Conservation (phyloP, 2,113 vertebrate species). For the Picathartes gymnocephalus region DNA sequence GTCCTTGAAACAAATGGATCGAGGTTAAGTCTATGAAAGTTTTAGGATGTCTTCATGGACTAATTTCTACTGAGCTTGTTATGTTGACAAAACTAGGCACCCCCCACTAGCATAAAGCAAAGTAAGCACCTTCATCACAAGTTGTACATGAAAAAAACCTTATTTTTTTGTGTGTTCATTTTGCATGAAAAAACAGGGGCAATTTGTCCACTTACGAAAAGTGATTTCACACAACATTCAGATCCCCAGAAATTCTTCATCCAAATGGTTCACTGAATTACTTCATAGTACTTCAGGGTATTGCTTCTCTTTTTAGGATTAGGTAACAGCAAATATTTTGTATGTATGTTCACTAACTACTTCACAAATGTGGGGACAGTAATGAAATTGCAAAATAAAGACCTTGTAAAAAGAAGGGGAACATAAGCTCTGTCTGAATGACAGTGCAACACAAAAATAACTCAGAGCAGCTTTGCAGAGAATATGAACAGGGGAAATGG, state of each 20-base stretch:
- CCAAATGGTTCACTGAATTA: neutral
- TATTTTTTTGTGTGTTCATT: neutral
- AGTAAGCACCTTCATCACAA: neutral
- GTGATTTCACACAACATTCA: neutral
- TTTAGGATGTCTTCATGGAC: neutral
- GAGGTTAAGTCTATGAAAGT: neutral
- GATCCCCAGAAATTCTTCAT: neutral
- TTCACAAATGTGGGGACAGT: neutral
- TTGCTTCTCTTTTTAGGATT: neutral
- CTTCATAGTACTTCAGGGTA: neutral
- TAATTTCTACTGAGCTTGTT: neutral
- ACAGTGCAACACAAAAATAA: neutral
- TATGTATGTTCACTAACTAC: neutral
- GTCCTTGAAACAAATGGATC: neutral
- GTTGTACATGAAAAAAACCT: neutral
- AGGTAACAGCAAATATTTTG: neutral
- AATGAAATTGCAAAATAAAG: neutral
- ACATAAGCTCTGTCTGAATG: neutral
- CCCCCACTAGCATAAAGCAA: neutral
- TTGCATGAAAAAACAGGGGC: neutral
- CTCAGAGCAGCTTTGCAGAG: neutral
- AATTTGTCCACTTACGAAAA: neutral
- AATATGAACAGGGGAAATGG: neutral
- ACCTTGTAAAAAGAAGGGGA: neutral
- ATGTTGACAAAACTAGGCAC: neutral